phyloP scores from a whole-genome alignment of 2,888 invertebrate species.

The Plebejus melissa region DNA sequence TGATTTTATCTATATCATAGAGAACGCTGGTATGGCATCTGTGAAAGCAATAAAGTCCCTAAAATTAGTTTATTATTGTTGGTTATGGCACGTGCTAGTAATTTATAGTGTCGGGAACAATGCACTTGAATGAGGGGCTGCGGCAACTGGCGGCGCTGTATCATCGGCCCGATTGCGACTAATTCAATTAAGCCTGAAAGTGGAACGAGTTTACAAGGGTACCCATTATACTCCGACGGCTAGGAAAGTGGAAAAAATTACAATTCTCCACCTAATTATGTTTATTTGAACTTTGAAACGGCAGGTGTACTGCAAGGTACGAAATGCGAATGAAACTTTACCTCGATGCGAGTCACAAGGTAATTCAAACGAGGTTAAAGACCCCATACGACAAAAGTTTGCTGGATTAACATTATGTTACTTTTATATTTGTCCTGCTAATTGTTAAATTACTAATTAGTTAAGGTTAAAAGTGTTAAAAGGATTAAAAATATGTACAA shows the following conservation, averaged over 20 bases:
- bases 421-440: not conserved
- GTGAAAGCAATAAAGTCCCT: slow-evolving; percentile 23
- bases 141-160: slow-evolving; percentile 44
- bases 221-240: slow-evolving; percentile 12
- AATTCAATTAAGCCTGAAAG: slow-evolving; percentile 71
- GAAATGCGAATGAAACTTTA: not conserved
- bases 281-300: slow-evolving; percentile 15
- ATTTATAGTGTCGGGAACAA: slow-evolving; percentile 34
- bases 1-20: not conserved
- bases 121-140: slow-evolving; percentile 37
- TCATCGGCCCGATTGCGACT: slow-evolving; percentile 63
- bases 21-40: slow-evolving; percentile 5
- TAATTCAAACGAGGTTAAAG: slow-evolving; percentile 14
- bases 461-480: not conserved
- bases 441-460: not conserved
- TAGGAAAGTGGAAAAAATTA: slow-evolving; percentile 8
- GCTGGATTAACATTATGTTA: not conserved
- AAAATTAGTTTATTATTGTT: slow-evolving; percentile 22
- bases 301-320: slow-evolving; percentile 17
- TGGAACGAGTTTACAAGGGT: slow-evolving; percentile 48
- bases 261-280: not conserved
- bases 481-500: not conserved
- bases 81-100: slow-evolving; percentile 23
- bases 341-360: not conserved
- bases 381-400: not conserved